Conservation (phyloP, 1,140 invertebrate species). For the Steinernema feltiae region DNA sequence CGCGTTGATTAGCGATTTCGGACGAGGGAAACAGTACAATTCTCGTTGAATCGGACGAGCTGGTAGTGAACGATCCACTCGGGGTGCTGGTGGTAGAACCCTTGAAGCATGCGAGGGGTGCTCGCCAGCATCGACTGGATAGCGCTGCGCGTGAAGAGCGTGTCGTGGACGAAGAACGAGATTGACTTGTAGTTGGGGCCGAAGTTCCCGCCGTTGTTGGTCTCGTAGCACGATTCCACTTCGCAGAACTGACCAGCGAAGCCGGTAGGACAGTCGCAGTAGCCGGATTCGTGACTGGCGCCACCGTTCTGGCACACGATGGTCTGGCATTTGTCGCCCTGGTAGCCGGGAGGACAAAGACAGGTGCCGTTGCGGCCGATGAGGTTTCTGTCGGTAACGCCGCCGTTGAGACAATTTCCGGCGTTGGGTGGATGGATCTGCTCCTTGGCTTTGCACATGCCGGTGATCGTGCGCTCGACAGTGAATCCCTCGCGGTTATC, state of each 20-base stretch:
- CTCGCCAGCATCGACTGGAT: slow-evolving; percentile 21
- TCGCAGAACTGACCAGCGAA: slow-evolving; percentile 30
- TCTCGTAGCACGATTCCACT: slow-evolving; percentile 16
- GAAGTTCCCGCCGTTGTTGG: slow-evolving; percentile 11
- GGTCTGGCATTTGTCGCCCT: slow-evolving; percentile 23
- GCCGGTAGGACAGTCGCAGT: slow-evolving; percentile 22
- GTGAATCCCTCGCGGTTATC: slow-evolving; percentile 20
- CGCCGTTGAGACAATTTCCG: slow-evolving; percentile 28
- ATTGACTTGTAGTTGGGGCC: slow-evolving; percentile 24
- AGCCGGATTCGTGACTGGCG: slow-evolving; percentile 6
- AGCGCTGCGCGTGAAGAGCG: slow-evolving; percentile 20
- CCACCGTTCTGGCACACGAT: slow-evolving; percentile 29
- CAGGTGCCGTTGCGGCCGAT: slow-evolving; percentile 31
- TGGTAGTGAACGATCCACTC: slow-evolving; percentile 35
- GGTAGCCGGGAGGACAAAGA: slow-evolving; percentile 26
- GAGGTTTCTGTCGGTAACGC: slow-evolving; percentile 7
- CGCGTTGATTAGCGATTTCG: too few relatives aligned
- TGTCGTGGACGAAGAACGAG: slow-evolving; percentile 31
- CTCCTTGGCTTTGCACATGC: slow-evolving; percentile 24
- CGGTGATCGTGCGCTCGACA: slow-evolving; percentile 25
- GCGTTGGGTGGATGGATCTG: slow-evolving; percentile 2
- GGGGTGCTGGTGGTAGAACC: slow-evolving; percentile 28
- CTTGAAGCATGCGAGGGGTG: slow-evolving; percentile 24
- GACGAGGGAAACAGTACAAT: too few relatives aligned
- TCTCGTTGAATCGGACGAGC: slow-evolving; percentile 29